Conservation (phyloP, 2,113 vertebrate genomes). For the Brachyhypopomus occidentalis region DNA sequence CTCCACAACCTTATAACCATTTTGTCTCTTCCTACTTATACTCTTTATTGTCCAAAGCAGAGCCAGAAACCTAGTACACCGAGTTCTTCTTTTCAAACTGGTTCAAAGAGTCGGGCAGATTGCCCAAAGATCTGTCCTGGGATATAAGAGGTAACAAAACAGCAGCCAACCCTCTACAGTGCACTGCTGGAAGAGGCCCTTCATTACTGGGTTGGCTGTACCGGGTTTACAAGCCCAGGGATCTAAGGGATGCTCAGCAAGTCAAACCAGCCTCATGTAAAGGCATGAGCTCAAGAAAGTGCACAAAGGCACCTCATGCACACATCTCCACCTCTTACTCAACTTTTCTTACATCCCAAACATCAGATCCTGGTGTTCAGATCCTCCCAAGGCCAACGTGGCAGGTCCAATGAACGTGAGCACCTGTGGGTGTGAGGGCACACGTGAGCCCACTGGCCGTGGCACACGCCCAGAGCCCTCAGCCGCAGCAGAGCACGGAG, state of each 20-base stretch:
- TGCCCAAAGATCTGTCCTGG: background rate
- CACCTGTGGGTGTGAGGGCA: background rate
- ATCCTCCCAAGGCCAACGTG: background rate
- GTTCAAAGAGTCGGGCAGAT: background rate
- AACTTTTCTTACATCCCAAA: background rate
- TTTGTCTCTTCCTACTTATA: background rate
- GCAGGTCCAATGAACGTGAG: background rate
- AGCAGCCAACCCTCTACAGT: background rate
- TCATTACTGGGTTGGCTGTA: no score
- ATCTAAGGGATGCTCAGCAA: no score
- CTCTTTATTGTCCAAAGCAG: background rate
- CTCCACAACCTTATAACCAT: background rate
- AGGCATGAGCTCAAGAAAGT: background rate
- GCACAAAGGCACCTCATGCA: background rate
- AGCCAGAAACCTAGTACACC: background rate
- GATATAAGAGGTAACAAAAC: background rate
- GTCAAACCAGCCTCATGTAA: no score
- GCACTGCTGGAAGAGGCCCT: no score
- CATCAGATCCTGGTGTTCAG: background rate
- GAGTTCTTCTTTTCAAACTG: background rate
- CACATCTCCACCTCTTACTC: background rate
- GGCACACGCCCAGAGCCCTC: background rate
- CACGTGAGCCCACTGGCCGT: background rate
- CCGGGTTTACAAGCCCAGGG: no score
- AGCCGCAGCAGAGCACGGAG: constrained; percentile 9